Evolutionary conservation across 2,888 invertebrate species (phyloP).

Genomic region (Lumbricus terrestris): DNA sequence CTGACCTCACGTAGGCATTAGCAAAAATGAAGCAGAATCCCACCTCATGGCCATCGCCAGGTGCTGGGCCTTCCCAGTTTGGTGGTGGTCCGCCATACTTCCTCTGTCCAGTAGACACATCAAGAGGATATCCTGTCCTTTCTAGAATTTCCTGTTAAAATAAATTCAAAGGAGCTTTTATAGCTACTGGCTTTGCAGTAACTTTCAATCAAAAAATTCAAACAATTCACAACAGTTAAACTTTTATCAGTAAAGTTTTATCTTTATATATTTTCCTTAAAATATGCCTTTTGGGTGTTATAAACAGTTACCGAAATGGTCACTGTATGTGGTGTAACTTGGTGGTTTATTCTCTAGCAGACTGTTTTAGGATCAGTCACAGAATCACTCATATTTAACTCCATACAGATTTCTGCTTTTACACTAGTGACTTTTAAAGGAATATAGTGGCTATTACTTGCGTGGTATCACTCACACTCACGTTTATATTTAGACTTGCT

Average conservation of each 20-base stretch:
- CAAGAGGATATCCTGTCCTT: slow-evolving; percentile 92
- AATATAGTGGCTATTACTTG: not conserved
- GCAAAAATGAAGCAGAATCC: not conserved
- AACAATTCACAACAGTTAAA: not conserved
- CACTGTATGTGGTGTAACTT: too few species aligned
- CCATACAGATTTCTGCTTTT: too few species aligned
- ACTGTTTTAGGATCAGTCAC: too few species aligned
- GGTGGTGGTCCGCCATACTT: slow-evolving; percentile 99
- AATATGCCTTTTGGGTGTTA: not conserved
- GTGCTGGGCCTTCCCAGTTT: slow-evolving; percentile 71
- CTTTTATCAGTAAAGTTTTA: not conserved
- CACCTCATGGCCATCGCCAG: slow-evolving; percentile 78
- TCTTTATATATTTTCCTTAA: not conserved
- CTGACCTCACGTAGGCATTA: not conserved
- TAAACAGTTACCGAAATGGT: not conserved
- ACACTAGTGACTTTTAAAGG: too few species aligned
- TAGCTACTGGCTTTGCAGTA: not conserved
- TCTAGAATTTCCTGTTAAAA: slow-evolving; percentile 75
- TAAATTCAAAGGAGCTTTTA: not conserved
- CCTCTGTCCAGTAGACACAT: slow-evolving; percentile 93
- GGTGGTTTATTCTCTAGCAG: too few species aligned
- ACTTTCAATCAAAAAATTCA: not conserved
- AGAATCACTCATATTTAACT: too few species aligned
- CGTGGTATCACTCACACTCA: too few species aligned
- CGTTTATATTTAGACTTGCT: too few species aligned